Evolutionary conservation across 2,888 invertebrate genomes (phyloP).

Genomic region (Troilus luridus): DNA sequence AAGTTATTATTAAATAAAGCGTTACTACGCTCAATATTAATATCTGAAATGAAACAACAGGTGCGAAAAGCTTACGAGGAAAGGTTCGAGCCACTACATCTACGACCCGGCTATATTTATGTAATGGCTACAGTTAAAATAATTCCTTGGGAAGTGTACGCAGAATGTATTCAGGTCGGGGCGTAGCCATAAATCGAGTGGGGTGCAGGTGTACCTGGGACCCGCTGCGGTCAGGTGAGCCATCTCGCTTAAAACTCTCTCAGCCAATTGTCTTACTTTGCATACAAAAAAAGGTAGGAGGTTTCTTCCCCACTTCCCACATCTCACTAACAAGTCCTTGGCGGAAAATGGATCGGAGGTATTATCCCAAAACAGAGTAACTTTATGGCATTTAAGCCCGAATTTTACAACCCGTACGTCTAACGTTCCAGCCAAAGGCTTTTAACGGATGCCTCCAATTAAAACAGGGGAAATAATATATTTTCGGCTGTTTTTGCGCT

Average conservation of each 20-base stretch:
- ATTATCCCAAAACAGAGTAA: background rate
- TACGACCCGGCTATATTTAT: background rate
- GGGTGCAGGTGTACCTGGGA: constrained; percentile 22
- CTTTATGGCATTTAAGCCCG: background rate
- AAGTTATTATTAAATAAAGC: too few species aligned
- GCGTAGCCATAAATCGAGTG: background rate
- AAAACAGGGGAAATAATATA: constrained; percentile 4
- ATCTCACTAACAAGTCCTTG: background rate
- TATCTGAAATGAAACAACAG: background rate
- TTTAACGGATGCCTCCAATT: constrained; percentile 41
- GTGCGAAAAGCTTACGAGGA: background rate
- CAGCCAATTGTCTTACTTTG: constrained; percentile 46
- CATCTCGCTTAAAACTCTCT: constrained; percentile 14
- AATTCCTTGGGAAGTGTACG: background rate
- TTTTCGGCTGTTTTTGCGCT: background rate
- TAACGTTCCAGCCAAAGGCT: background rate
- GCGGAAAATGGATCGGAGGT: background rate
- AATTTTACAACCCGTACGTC: background rate
- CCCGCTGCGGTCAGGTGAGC: background rate
- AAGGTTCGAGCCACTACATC: background rate
- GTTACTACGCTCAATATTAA: background rate
- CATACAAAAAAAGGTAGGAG: background rate
- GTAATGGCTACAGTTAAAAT: constrained; percentile 26
- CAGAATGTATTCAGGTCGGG: constrained; percentile 22
- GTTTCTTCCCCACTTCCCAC: background rate